Evolutionary conservation across 2,888 invertebrate species (phyloP).

Genomic region (Diaprepes abbreviatus): DNA sequence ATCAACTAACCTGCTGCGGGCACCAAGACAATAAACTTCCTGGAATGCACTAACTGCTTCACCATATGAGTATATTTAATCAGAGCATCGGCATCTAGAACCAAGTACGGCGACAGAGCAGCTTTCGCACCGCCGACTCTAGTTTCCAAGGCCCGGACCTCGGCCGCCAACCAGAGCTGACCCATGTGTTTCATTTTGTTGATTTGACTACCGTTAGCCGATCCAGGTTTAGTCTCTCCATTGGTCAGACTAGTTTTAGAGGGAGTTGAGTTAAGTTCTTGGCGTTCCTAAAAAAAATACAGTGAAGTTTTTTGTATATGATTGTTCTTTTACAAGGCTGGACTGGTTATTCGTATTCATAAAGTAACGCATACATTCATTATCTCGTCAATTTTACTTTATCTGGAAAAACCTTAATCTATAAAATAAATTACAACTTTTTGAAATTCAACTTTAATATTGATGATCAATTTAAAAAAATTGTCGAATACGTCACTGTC

Average conservation of each 20-base stretch:
- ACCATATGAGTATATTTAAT: slow-evolving; percentile 83
- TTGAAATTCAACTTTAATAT: too few species aligned
- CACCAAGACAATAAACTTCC: slow-evolving; percentile 89
- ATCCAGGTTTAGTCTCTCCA: slow-evolving; percentile 26
- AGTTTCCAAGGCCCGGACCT: slow-evolving; percentile 88
- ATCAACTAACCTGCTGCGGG: slow-evolving; percentile 83
- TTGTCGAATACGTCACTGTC: too few species aligned
- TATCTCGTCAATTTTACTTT: too few species aligned
- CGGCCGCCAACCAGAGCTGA: slow-evolving; percentile 89
- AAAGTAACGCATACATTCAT: too few species aligned
- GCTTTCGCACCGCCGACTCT: slow-evolving; percentile 70
- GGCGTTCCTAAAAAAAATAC: slow-evolving; percentile 53
- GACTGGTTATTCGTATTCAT: too few species aligned
- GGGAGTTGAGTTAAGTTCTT: slow-evolving; percentile 49
- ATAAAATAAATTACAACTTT: too few species aligned
- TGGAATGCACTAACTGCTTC: slow-evolving; percentile 85
- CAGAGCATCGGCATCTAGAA: slow-evolving; percentile 87
- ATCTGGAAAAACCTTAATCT: too few species aligned
- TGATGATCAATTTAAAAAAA: too few species aligned
- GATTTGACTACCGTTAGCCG: slow-evolving; percentile 44
- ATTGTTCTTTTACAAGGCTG: too few species aligned
- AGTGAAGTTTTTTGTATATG: too few species aligned
- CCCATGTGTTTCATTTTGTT: slow-evolving; percentile 89
- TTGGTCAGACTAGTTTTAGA: slow-evolving; percentile 48
- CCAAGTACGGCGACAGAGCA: slow-evolving; percentile 85